phyloP scores from a whole-genome alignment of 92 coral and sea anemone genomes.

The Palythoa heliodiscus region DNA sequence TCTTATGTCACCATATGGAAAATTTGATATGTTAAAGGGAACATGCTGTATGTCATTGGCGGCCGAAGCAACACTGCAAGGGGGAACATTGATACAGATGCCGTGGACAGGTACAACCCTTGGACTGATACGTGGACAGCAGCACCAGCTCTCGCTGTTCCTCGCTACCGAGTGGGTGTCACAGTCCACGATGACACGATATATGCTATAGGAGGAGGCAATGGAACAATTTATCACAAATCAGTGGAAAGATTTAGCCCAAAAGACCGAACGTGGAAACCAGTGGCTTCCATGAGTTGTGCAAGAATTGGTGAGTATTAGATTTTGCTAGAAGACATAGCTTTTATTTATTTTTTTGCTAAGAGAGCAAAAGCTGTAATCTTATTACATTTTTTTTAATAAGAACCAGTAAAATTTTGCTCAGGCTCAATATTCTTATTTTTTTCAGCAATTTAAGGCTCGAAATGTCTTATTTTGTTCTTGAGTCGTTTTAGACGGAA shows the following conservation, averaged over 20 bases:
- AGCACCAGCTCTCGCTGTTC: constrained; percentile 63
- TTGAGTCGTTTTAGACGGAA: too few relatives aligned
- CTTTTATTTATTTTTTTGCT: too few relatives aligned
- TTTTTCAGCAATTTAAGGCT: too few relatives aligned
- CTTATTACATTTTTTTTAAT: too few relatives aligned
- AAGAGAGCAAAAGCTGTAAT: too few relatives aligned
- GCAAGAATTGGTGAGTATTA: constrained; percentile 65
- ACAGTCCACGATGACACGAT: constrained; percentile 60
- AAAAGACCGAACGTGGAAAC: constrained; percentile 67
- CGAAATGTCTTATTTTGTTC: too few relatives aligned
- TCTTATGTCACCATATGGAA: not conserved
- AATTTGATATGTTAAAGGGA: constrained; percentile 40
- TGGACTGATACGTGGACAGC: constrained; percentile 69
- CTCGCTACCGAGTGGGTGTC: constrained; percentile 81
- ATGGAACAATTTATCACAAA: constrained; percentile 61
- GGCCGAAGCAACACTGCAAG: constrained; percentile 80
- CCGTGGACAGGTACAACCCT: constrained; percentile 77
- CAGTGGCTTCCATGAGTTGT: constrained; percentile 60
- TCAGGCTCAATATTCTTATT: too few relatives aligned
- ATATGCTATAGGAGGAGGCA: constrained; percentile 84
- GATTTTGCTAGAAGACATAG: not conserved
- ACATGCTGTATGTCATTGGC: constrained; percentile 80
- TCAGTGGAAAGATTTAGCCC: constrained; percentile 70
- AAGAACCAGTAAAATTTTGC: too few relatives aligned
- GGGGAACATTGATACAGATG: constrained; percentile 74